Base-by-base conservation (phyloP, 2,113 vertebrate species). In the Eptatretus burgeri region DNA sequence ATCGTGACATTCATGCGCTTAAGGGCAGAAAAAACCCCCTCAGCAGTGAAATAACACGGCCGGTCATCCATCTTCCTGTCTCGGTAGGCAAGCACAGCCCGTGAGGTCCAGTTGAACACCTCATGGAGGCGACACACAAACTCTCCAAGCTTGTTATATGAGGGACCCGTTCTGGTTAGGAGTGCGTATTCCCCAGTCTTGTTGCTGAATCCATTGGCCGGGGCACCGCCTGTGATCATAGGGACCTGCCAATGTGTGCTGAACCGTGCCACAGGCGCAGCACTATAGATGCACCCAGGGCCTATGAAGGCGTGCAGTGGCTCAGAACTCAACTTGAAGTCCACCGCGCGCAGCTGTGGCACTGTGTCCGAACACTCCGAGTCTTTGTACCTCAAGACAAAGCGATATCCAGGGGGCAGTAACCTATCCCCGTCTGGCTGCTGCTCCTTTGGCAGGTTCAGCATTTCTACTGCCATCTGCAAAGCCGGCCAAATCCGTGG, bases 221-320 rank as follows among this genome's bases (percentile, higher is more conserved):
- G 74, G 1, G 84, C 85, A 0, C 83, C 88, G 0, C 83, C 87
- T 0, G 88, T 94, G 13, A 94, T 73, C 71, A 91, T 76, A 1
- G 88, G 88, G 1, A 93, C 72, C 0, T 70, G 74, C 87, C 88
- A 89, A 69, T 87, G 83, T n/a, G 76, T 74, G 0, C 82, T 78
- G 71, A 84, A 86, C 0, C 81, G 78, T 1, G 78, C 83, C 2
- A 88, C 85, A 0, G 85, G 84, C 0, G 87, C 82, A 0, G 85
- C 69, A 1, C 81, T 73, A 66, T 93, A 95, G 64, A 79, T 80
- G 63, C 88, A 87, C 3, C 85, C 88, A 0, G 88, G 87, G 1
- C 88, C 88, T 13, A 94, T 62, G 67, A 93, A 89, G 1, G 76
- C 82, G 5, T 76, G 81, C 20, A 11, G 56, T 0, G 84, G 88